These are phyloP conservation scores for Amblyornis subalaris DNA, from an alignment of 2,113 vertebrate species.

Conservation along the genomic window DNA sequence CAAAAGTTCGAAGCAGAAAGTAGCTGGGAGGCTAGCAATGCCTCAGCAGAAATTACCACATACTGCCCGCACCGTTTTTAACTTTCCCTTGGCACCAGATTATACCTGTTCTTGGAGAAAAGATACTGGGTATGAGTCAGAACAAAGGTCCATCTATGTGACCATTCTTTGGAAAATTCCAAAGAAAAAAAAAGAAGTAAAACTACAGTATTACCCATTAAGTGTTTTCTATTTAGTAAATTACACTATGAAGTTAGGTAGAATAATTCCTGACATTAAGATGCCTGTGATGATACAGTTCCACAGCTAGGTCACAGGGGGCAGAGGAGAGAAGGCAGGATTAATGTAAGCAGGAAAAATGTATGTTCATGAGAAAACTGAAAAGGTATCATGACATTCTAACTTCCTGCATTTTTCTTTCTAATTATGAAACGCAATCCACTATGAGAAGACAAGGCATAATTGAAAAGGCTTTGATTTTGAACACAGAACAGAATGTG, in stretches of 20 bases:
- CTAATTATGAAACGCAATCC: background rate
- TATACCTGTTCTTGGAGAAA: background rate
- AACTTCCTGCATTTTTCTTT: background rate
- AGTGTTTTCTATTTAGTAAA: background rate
- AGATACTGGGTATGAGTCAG: background rate
- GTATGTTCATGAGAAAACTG: background rate
- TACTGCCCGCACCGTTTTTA: background rate
- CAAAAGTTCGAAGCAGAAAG: background rate
- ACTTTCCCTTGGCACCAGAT: background rate
- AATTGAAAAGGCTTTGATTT: background rate
- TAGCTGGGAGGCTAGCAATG: background rate
- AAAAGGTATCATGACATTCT: background rate
- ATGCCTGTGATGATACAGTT: background rate
- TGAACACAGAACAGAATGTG: background rate
- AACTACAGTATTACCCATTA: background rate
- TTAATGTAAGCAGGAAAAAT: background rate
- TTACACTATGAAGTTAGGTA: background rate
- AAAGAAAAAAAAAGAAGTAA: background rate
- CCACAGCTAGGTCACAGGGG: background rate
- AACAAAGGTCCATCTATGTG: background rate
- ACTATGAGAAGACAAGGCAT: background rate
- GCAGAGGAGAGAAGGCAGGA: background rate
- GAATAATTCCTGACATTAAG: background rate
- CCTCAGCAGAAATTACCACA: background rate
- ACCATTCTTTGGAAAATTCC: background rate